These are phyloP conservation scores for Papilio dardanus DNA, from an alignment of 1,140 invertebrate genomes.

Conservation along the genomic window DNA sequence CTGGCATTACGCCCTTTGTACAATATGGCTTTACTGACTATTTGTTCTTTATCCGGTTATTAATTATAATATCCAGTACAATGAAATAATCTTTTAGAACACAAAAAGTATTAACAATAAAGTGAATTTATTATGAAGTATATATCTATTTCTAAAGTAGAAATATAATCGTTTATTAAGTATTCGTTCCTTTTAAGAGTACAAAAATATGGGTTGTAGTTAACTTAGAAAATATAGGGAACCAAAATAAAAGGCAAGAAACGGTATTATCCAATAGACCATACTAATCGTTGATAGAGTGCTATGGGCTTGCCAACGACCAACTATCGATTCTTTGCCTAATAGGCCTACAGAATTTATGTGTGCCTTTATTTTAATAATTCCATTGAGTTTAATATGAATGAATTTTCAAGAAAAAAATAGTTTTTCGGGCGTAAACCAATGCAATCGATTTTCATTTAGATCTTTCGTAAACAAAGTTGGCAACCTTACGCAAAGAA, in stretches of 20 bases:
- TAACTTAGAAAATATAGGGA: constrained; percentile 27
- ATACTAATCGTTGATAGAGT: constrained; percentile 79
- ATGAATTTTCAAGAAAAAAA: too few relatives aligned
- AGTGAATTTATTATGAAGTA: background rate
- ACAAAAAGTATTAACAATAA: background rate
- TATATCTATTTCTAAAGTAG: background rate
- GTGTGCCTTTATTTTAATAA: background rate
- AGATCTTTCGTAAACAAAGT: too few relatives aligned
- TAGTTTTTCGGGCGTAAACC: too few relatives aligned
- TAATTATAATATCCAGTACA: background rate
- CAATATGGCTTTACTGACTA: background rate
- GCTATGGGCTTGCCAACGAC: constrained; percentile 66
- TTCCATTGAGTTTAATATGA: background rate
- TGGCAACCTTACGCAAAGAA: too few relatives aligned
- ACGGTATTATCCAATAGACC: constrained; percentile 66
- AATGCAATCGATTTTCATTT: too few relatives aligned
- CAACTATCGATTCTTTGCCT: constrained; percentile 64
- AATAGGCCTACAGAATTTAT: constrained; percentile 26
- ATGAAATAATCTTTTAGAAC: background rate
- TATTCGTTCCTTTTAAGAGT: background rate
- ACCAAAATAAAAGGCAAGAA: constrained; percentile 51
- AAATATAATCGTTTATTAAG: too few relatives aligned
- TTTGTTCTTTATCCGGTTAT: background rate
- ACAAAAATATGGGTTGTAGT: constrained; percentile 4
- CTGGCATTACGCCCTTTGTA: background rate